Conservation (phyloP, 2,888 invertebrate genomes). For the Xanthia togata region DNA sequence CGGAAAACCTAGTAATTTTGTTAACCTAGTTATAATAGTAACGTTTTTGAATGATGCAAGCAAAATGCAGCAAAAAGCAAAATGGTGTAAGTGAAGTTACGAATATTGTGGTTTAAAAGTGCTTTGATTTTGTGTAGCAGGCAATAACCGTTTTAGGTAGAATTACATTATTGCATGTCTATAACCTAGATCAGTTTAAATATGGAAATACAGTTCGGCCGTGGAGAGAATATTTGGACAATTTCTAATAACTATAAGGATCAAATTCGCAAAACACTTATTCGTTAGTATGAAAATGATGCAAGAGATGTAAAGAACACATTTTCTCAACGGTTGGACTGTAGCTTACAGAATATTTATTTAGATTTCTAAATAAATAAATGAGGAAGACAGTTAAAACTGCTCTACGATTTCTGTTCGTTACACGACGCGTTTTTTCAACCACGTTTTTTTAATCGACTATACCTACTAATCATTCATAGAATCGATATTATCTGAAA, state of each 20-base stretch:
- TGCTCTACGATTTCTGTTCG: neutral
- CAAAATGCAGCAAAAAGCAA: too few species aligned
- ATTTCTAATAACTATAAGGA: too few species aligned
- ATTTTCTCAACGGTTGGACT: too few species aligned
- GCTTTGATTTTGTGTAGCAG: neutral
- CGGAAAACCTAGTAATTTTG: neutral
- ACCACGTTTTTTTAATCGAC: neutral
- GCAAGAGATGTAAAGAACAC: too few species aligned
- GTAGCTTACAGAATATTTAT: neutral
- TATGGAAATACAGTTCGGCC: too few species aligned
- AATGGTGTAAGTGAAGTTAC: neutral
- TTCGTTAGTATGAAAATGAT: too few species aligned
- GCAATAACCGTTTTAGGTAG: neutral
- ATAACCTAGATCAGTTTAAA: neutral
- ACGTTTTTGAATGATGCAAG: too few species aligned
- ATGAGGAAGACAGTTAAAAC: too few species aligned
- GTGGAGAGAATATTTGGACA: too few species aligned
- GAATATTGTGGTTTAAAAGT: neutral
- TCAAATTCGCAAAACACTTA: too few species aligned
- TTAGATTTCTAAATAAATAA: too few species aligned
- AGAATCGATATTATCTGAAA: slow-evolving; percentile 2
- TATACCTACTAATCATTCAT: neutral
- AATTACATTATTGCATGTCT: neutral
- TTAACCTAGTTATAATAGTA: neutral
- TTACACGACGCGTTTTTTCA: neutral